These are phyloP conservation scores for Crioceris asparagi DNA, from an alignment of 2,888 invertebrate species.

Conservation along the genomic window DNA sequence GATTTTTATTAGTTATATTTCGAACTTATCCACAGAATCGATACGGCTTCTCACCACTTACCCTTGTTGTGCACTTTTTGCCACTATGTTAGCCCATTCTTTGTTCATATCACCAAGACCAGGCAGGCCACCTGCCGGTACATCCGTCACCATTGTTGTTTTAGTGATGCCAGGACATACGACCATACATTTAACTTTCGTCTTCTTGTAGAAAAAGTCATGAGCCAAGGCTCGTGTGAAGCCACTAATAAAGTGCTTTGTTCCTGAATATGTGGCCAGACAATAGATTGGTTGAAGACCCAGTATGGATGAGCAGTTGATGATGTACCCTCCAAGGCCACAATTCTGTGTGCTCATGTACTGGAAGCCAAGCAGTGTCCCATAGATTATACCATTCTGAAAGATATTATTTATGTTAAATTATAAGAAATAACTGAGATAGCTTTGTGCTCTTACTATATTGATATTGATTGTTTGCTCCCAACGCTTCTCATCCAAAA, in stretches of 20 bases:
- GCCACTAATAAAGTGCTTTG: slow-evolving; percentile 44
- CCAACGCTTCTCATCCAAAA: slow-evolving; percentile 32
- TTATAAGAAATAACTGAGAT: background rate
- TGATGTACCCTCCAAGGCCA: slow-evolving; percentile 49
- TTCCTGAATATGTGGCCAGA: slow-evolving; percentile 47
- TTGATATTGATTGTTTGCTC: slow-evolving; percentile 34
- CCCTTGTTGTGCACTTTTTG: slow-evolving; percentile 32
- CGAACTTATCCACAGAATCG: too few species aligned
- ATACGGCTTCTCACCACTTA: too few species aligned
- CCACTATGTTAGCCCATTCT: slow-evolving; percentile 24
- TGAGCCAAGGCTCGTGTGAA: slow-evolving; percentile 41
- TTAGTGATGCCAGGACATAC: slow-evolving; percentile 39
- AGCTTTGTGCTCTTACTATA: slow-evolving; percentile 21
- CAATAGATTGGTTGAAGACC: slow-evolving; percentile 43
- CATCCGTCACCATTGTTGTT: slow-evolving; percentile 32
- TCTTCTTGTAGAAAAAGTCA: slow-evolving; percentile 21
- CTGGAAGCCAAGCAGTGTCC: slow-evolving; percentile 36
- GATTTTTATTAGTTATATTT: too few species aligned
- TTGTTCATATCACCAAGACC: slow-evolving; percentile 24
- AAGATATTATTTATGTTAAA: slow-evolving; percentile 3
- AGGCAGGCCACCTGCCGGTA: slow-evolving; percentile 20
- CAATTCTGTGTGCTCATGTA: slow-evolving; percentile 47
- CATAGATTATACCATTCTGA: slow-evolving; percentile 33
- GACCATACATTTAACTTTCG: slow-evolving; percentile 29
- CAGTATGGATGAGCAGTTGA: slow-evolving; percentile 46